Evolutionary conservation across 2,888 invertebrate genomes (phyloP).

Genomic region (Ichneumon xanthorius): DNA sequence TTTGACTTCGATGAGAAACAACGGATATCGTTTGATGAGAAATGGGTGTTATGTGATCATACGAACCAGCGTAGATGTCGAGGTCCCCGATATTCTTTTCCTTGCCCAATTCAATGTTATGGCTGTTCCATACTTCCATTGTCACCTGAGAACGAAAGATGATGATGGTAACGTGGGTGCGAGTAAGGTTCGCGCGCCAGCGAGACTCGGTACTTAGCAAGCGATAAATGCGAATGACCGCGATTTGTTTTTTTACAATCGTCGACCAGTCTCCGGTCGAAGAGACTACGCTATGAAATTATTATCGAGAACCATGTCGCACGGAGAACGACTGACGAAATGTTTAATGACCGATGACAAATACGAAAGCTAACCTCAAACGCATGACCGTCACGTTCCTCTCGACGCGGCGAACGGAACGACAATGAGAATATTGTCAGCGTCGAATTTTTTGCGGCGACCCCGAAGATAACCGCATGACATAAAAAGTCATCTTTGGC

Average conservation of each 20-base stretch:
- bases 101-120: conserved; percentile 4
- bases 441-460: not conserved
- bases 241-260: not conserved
- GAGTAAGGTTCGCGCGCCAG: not conserved
- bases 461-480: no score
- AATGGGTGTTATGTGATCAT: not conserved
- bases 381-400: not conserved
- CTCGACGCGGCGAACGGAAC: not conserved
- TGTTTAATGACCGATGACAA: not conserved
- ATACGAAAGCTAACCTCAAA: conserved; percentile 28
- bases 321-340: not conserved
- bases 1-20: not conserved
- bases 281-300: not conserved
- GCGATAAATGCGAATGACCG: not conserved
- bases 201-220: not conserved
- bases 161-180: not conserved
- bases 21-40: not conserved
- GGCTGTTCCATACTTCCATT: conserved; percentile 49
- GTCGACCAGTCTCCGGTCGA: not conserved
- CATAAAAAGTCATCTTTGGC: no score
- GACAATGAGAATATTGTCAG: not conserved
- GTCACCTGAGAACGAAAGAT: conserved; percentile 35
- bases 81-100: conserved; percentile 20
- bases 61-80: conserved; percentile 40
- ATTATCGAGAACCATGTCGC: not conserved